Base-by-base conservation (phyloP, 2,797 vertebrate species). In the Catharus ustulatus region DNA sequence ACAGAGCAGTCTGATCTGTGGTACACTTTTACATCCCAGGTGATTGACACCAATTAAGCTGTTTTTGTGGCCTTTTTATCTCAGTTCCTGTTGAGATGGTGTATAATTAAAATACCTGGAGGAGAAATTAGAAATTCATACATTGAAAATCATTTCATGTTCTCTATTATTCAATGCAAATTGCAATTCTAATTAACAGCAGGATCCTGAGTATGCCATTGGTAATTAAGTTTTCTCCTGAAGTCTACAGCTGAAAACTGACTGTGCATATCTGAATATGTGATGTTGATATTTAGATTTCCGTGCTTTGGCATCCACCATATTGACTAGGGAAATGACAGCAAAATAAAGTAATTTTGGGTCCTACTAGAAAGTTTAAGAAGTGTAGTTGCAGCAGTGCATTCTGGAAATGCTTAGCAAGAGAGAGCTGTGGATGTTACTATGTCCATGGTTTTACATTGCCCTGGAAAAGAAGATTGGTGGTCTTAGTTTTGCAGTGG, bases 101-200 rank as follows among this genome's bases (percentile, higher is more conserved):
- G 11, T 92, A 40, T 71, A 89, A 90, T 89, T 89, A 64, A 89
- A 93, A 93, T 87, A 91, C 27, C n/a, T 89, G 49, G 78, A 84
- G 57, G 15, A 64, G 15, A 84, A 89, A 85, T 68, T 27, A 80
- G 38, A 64, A 92, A 93, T 80, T 90, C 72, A 48, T 58, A 46
- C 57, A 45, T 71, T 84, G 80, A 77, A 88, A 92, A 82, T 89
- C 54, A 64, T 94, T 80, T 57, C 9, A 4, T 83, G 43, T 63
- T 87, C 48, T 84, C 26, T 67, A 26, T 92, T 92, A 80, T 78
- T 83, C 57, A 85, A 43, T 86, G 72, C 46, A 91, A 91, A 92
- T 61, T 89, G 45, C 38, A 59, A 1, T 87, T 93, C 73, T 73
- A 84, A 87, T 75, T 96, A 94, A 84, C 89, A 93, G 87, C 80